These are phyloP conservation scores for Darevskia nairensis DNA, from an alignment of 2,797 vertebrate genomes.

Conservation along the genomic window DNA sequence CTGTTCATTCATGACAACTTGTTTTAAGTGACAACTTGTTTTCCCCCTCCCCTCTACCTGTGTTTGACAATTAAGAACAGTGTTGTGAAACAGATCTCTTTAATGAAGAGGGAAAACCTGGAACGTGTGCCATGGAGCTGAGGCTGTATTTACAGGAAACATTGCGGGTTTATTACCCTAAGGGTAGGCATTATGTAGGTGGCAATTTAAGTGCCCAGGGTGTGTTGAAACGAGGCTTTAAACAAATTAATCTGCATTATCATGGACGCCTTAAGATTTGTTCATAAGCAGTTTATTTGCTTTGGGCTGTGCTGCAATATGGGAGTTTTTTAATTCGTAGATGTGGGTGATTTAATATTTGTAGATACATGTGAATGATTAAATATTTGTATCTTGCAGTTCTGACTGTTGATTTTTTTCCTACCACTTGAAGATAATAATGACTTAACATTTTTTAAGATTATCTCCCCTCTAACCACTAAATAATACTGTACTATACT, in stretches of 20 bases:
- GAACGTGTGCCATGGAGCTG: too few relatives aligned
- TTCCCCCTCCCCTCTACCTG: constrained; percentile 54
- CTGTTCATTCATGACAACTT: constrained; percentile 49
- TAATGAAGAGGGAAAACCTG: background rate
- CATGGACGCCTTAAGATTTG: background rate
- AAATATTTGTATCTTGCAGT: background rate
- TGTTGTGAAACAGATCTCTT: constrained; percentile 50
- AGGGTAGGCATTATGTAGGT: background rate
- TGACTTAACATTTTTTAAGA: too few relatives aligned
- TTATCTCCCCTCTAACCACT: too few relatives aligned
- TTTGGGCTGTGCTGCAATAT: background rate
- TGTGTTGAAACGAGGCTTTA: background rate
- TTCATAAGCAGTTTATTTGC: background rate
- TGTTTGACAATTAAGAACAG: constrained; percentile 54
- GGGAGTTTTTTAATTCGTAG: background rate
- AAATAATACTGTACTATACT: too few relatives aligned
- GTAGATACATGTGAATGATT: background rate
- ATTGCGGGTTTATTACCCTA: background rate
- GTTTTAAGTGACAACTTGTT: background rate
- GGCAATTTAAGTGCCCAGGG: background rate
- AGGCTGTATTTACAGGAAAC: background rate
- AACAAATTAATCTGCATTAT: background rate
- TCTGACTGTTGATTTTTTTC: background rate
- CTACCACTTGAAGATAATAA: too few relatives aligned
- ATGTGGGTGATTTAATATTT: background rate